Evolutionary conservation across 64 coral and sea anemone species (phyloP).

Genomic region (Stichodactyla mertensii): DNA sequence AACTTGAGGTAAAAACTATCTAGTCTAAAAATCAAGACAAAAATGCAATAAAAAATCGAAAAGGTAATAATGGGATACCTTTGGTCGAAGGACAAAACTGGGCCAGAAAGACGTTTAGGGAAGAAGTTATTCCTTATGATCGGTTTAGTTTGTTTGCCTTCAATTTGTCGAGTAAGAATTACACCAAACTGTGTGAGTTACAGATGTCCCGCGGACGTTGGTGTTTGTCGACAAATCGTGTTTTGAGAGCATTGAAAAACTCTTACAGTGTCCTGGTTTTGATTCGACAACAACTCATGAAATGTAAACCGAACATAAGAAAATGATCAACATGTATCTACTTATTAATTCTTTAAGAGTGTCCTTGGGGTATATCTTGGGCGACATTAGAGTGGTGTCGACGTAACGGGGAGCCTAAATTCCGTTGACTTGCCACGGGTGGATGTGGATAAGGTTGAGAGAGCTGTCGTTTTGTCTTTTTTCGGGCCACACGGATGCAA

Average conservation of each 20-base stretch:
- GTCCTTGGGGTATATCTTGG: background rate
- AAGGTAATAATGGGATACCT: background rate
- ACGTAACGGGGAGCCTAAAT: background rate
- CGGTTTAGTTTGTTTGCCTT: background rate
- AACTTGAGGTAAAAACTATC: background rate
- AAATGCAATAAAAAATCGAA: background rate
- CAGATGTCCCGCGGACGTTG: background rate
- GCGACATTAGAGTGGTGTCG: background rate
- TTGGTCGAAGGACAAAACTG: background rate
- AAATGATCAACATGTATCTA: background rate
- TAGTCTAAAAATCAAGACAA: background rate
- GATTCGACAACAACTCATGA: background rate
- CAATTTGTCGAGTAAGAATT: background rate
- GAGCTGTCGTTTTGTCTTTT: constrained; percentile 1
- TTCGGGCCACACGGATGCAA: constrained; percentile 4
- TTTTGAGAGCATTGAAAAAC: background rate
- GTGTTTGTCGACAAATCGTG: background rate
- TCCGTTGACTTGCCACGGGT: background rate
- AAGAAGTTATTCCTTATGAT: background rate
- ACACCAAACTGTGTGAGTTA: background rate
- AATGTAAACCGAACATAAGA: constrained; percentile 3
- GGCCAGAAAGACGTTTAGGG: background rate
- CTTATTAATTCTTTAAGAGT: background rate
- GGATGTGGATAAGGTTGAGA: background rate
- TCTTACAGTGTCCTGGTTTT: background rate